Percentiles rank a stretch among this genome's conserved stretches.
phyloP scores from a whole-genome alignment of 2,113 vertebrate species.

The Prionailurus bengalensis region DNA sequence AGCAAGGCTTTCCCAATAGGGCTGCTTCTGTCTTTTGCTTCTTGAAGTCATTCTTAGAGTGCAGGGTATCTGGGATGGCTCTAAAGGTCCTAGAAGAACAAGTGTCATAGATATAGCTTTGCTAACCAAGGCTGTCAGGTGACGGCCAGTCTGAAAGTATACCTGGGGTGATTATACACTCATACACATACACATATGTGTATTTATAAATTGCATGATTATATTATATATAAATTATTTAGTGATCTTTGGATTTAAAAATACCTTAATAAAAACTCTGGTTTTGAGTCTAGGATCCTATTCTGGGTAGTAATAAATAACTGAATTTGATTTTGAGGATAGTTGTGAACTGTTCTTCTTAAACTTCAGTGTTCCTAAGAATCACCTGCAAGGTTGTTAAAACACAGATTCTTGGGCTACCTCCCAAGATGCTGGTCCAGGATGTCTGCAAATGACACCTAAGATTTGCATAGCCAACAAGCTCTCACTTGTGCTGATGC shows the following conservation, averaged over 20 bases:
- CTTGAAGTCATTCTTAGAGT: not conserved
- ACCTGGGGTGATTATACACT: not conserved
- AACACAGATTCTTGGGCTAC: not conserved
- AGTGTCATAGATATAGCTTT: not conserved
- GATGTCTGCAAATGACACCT: not conserved
- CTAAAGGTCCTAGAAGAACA: not conserved
- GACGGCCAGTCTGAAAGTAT: not conserved
- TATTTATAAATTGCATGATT: not conserved
- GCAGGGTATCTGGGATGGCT: not conserved
- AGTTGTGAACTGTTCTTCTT: not conserved
- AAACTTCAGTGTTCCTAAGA: not conserved
- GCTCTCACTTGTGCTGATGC: not conserved
- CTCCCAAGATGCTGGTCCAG: not conserved
- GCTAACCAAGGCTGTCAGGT: not conserved
- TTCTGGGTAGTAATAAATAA: not conserved
- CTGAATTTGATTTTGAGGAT: not conserved
- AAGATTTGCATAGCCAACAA: not conserved
- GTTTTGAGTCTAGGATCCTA: not conserved
- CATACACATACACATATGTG: accelerated
- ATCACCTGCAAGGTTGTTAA: not conserved
- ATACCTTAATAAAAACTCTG: not conserved
- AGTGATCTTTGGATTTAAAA: not conserved
- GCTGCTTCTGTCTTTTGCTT: not conserved
- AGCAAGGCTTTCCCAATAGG: not conserved
- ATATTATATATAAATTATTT: not conserved